These are phyloP conservation scores for Lichenostomus cassidix DNA, from an alignment of 2,113 vertebrate genomes.

Conservation along the genomic window DNA sequence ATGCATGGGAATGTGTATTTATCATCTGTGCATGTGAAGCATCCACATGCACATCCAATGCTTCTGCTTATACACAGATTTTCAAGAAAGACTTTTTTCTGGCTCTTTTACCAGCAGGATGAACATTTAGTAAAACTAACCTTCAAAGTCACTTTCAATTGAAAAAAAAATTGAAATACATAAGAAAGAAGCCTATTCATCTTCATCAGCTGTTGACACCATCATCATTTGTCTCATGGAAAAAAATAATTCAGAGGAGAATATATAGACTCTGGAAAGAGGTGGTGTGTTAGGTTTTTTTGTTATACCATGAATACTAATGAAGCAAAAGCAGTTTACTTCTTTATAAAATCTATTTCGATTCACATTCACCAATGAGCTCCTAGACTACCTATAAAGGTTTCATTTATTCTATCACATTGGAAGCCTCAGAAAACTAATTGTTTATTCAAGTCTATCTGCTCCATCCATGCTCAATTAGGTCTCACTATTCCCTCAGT, in stretches of 20 bases:
- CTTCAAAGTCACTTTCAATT: constrained; percentile 61
- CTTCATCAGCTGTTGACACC: constrained; percentile 78
- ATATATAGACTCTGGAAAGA: constrained; percentile 48
- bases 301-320: constrained; percentile 75
- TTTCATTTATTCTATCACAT: constrained; percentile 60
- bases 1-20: not conserved
- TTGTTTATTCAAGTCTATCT: constrained; percentile 71
- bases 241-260: constrained; percentile 74
- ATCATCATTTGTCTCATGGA: constrained; percentile 68
- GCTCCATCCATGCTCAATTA: constrained; percentile 60
- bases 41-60: not conserved
- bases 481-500: constrained; percentile 33
- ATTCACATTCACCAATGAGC: constrained; percentile 66
- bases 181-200: constrained; percentile 70
- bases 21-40: not conserved
- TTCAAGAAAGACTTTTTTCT: not conserved
- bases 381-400: constrained; percentile 46
- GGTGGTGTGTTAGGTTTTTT: not conserved
- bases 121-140: constrained; percentile 23
- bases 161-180: not conserved
- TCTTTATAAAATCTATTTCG: constrained; percentile 70
- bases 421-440: constrained; percentile 50
- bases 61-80: not conserved
- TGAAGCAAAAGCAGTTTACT: constrained; percentile 59
- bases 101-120: constrained; percentile 17